Conservation (phyloP, 2,888 invertebrate genomes). For the Blastobasis lacticolella region DNA sequence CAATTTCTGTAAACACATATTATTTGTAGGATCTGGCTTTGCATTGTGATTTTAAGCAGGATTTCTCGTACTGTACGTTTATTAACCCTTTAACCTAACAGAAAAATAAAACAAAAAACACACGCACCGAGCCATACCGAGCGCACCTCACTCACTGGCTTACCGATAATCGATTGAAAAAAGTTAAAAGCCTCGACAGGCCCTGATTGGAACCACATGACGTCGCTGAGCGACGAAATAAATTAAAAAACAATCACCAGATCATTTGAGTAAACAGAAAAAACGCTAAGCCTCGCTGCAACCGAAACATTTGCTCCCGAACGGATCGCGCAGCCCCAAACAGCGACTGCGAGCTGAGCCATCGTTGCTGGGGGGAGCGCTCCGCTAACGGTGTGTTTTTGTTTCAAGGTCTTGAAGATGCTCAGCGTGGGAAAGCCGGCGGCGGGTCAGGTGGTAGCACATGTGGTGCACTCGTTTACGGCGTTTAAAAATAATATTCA, state of each 20-base stretch:
- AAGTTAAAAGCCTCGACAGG: conserved; percentile 49
- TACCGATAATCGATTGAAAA: conserved; percentile 42
- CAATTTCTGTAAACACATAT: too few species aligned
- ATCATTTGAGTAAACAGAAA: conserved; percentile 70
- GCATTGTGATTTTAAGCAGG: too few species aligned
- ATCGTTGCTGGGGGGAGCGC: conserved; percentile 19
- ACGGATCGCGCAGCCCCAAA: conserved; percentile 32
- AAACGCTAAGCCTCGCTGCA: conserved; percentile 54
- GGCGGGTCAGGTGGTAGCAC: conserved; percentile 68
- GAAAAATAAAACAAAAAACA: too few species aligned
- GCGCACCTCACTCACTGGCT: neutral
- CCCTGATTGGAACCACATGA: conserved; percentile 72
- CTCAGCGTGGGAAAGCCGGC: conserved; percentile 65
- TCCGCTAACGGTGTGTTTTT: conserved; percentile 49
- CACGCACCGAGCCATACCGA: too few species aligned
- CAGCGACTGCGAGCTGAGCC: too few species aligned
- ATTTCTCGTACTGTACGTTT: too few species aligned
- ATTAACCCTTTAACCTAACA: too few species aligned
- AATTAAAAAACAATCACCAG: conserved; percentile 73
- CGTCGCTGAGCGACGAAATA: conserved; percentile 59
- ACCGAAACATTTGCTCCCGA: conserved; percentile 61
- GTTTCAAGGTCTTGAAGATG: conserved; percentile 43
- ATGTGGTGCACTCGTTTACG: conserved; percentile 65
- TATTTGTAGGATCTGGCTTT: too few species aligned
- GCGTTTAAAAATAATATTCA: conserved; percentile 65